Evolutionary conservation across 2,113 vertebrate species (phyloP), one percentile per base, ranked within the genome.

Genomic region (Heterotilapia buettikoferi): DNA sequence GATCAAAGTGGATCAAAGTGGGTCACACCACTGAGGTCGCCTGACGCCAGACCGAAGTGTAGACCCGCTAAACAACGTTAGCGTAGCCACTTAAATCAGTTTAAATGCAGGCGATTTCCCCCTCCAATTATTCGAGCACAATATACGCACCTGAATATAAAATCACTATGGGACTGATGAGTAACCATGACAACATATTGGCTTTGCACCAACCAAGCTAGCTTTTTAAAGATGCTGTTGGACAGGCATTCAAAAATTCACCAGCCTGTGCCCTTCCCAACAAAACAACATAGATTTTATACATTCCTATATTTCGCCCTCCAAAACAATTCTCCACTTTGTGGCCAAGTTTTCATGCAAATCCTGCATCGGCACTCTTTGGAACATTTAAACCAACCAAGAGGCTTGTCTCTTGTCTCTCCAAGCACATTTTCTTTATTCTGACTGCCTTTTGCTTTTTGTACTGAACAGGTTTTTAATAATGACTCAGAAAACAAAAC

Each of bases 61-160:
- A 16, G 21, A 45, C 21, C 40, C 0, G 1, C 29, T 76, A 0
- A 73, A 47, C 40, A 6, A 43, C 1, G 0, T 68, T 38, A 66
- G 18, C 4, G 1, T 12, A 40, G 36, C 63, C 36, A 40, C 7
- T 19, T 24, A 3, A 21, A 43, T 21, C 12, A n/a, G 19, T 40
- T 71, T 71, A 21, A 21, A 71, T 24, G 7, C 1, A 14, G 11
- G 1, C 3, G 2, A 66, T 38, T 68, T 68, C 5, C 0, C 19
- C 6, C 11, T 68, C 1, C 33, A 40, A 6, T 71, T 24, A 24
- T 71, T 71, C 1, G 0, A 24, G 1, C n/a, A 43, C 36, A 43
- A 24, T 24, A 21, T 14, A 6, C 2, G 1, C 63, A 43, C n/a
- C 36, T 71, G 63, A 71, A 24, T 24, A 21, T 40, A 68, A 68